Evolutionary conservation across 1,140 invertebrate species (phyloP).

Genomic region (Euwallacea similis): DNA sequence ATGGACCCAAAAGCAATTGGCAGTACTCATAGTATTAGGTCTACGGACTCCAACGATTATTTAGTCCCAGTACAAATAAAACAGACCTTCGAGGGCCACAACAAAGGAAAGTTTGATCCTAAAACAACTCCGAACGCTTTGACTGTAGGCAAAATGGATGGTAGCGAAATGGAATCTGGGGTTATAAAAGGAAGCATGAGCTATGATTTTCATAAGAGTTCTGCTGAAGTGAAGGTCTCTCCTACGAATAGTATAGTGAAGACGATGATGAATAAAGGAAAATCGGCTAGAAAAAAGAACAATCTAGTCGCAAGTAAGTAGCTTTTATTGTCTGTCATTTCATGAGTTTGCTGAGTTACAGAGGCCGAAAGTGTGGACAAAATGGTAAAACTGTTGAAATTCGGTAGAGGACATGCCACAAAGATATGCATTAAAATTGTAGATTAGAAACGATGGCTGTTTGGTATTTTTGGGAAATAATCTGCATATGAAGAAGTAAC

Average conservation of each 20-base stretch:
- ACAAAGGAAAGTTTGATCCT: slow-evolving; percentile 42
- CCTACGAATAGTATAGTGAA: slow-evolving; percentile 52
- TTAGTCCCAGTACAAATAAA: slow-evolving; percentile 28
- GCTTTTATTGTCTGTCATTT: slow-evolving; percentile 3
- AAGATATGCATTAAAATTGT: no score
- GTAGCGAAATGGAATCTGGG: slow-evolving; percentile 38
- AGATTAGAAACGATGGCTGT: no score
- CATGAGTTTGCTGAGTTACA: no score
- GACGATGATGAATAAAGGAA: slow-evolving; percentile 52
- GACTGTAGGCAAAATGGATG: slow-evolving; percentile 39
- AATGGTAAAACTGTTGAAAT: no score
- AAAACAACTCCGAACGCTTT: slow-evolving; percentile 44
- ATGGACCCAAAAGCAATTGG: slow-evolving; percentile 21
- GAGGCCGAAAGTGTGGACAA: no score
- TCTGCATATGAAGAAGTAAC: background rate
- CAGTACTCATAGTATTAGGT: slow-evolving; percentile 26
- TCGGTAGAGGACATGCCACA: no score
- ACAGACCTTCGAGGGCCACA: slow-evolving; percentile 2
- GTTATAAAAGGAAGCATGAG: slow-evolving; percentile 40
- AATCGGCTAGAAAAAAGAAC: slow-evolving; percentile 67
- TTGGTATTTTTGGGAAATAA: background rate
- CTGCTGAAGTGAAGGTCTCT: slow-evolving; percentile 49
- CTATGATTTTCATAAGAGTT: slow-evolving; percentile 42
- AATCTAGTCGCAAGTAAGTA: slow-evolving; percentile 67
- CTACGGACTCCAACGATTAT: slow-evolving; percentile 31